Conservation (phyloP, 2,797 vertebrate genomes). For the Catharus ustulatus region DNA sequence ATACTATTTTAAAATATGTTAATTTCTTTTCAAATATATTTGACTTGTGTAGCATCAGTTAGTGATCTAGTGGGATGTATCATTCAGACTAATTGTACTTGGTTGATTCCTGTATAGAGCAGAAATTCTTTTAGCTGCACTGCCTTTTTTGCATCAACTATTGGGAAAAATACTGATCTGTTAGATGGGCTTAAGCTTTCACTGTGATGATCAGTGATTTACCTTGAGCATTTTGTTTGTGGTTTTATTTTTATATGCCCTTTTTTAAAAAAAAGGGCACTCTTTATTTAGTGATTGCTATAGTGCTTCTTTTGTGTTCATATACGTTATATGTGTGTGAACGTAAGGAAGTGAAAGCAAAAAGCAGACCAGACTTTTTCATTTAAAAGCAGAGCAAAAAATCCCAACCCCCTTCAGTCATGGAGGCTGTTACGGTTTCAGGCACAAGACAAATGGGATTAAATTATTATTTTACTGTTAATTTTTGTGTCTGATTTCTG, state of each 20-base stretch:
- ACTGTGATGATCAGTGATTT: neutral
- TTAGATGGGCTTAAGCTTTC: neutral
- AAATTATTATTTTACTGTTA: neutral
- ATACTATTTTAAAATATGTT: neutral
- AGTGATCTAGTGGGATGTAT: no score
- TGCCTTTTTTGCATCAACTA: no score
- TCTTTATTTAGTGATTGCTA: neutral
- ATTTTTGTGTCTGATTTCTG: neutral
- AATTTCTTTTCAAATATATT: no score
- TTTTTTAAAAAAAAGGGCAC: neutral
- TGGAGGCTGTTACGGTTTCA: neutral
- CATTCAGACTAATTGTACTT: no score
- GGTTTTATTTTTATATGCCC: rapidly evolving
- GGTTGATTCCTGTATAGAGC: no score
- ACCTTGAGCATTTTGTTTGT: neutral
- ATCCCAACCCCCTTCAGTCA: neutral
- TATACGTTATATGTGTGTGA: neutral
- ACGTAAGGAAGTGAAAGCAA: neutral
- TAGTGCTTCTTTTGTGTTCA: neutral
- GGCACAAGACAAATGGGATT: neutral
- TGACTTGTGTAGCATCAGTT: no score
- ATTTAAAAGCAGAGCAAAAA: neutral
- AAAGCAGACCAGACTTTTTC: neutral
- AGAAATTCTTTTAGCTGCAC: no score
- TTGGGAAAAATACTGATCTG: no score